Percentiles rank a stretch among this genome's conserved stretches.
phyloP scores from a whole-genome alignment of 53 echinoderm and acorn worm genomes.

The Apostichopus leukothele region DNA sequence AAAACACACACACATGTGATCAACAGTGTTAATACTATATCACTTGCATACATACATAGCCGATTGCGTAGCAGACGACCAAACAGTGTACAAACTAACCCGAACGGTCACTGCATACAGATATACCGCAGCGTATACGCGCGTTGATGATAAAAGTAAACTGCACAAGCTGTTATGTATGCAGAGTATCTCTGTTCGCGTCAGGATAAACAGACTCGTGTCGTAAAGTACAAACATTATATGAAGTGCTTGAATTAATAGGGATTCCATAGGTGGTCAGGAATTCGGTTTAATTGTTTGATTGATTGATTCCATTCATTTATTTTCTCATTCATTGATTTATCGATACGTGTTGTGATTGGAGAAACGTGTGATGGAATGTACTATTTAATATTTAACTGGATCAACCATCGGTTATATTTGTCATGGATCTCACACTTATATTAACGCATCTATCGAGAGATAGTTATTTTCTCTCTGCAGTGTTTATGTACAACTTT shows the following conservation, averaged over 20 bases:
- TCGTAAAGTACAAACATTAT: not conserved
- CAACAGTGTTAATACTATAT: no score
- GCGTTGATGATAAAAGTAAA: not conserved
- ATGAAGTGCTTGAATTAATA: not conserved
- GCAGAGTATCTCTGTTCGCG: not conserved
- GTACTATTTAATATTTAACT: not conserved
- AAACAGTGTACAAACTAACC: not conserved
- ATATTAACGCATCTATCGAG: no score
- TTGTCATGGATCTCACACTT: no score
- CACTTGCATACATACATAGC: not conserved
- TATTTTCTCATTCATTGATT: not conserved
- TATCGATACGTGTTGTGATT: slow-evolving; percentile 2
- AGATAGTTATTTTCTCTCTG: no score
- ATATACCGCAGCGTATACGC: not conserved
- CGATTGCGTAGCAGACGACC: not conserved
- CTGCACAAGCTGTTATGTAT: not conserved
- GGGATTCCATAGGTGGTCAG: not conserved
- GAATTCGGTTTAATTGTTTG: not conserved
- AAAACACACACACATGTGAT: no score
- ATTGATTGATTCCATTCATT: not conserved
- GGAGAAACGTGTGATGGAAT: not conserved
- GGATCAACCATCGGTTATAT: not conserved
- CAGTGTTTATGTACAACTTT: no score
- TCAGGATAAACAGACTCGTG: not conserved
- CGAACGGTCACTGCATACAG: no score